Evolutionary conservation across 2,797 vertebrate species (phyloP).

Genomic region (Microcaecilia unicolor): DNA sequence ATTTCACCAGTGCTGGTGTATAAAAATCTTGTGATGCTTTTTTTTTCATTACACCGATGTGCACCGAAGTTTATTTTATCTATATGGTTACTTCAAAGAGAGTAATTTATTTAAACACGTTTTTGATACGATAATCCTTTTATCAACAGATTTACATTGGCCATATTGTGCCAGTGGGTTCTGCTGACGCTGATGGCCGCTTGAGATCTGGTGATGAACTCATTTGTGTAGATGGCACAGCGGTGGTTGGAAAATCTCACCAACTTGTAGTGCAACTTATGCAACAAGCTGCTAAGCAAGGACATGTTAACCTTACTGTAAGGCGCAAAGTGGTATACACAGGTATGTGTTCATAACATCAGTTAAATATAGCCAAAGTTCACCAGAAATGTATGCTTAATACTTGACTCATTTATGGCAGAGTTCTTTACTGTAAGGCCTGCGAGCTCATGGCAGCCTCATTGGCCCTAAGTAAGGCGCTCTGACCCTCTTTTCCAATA

Average conservation of each 20-base stretch:
- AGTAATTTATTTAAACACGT: too few relatives aligned
- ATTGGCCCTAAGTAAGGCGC: too few relatives aligned
- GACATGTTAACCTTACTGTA: slow-evolving; percentile 94
- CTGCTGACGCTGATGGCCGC: slow-evolving; percentile 90
- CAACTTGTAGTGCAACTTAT: slow-evolving; percentile 96
- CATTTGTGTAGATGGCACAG: slow-evolving; percentile 91
- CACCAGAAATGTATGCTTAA: too few relatives aligned
- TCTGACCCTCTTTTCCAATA: too few relatives aligned
- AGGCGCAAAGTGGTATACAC: slow-evolving; percentile 85
- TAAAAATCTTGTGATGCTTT: too few relatives aligned
- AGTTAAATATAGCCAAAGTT: not conserved
- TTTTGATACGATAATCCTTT: not conserved
- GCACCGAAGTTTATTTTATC: too few relatives aligned
- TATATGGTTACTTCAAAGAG: too few relatives aligned
- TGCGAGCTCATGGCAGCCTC: too few relatives aligned
- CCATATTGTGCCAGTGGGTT: slow-evolving; percentile 94
- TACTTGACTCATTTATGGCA: too few relatives aligned
- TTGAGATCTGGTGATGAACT: slow-evolving; percentile 93
- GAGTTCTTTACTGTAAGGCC: too few relatives aligned
- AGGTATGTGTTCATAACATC: slow-evolving; percentile 53
- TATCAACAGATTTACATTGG: slow-evolving; percentile 87
- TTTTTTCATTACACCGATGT: too few relatives aligned
- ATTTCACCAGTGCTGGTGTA: too few relatives aligned
- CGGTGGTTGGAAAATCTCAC: slow-evolving; percentile 94
- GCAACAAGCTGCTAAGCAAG: slow-evolving; percentile 97